Percentiles rank a stretch among this genome's conserved stretches.
These are phyloP conservation scores for Brienomyrus longianalis DNA, from an alignment of 2,113 vertebrate genomes.

Conservation along the genomic window DNA sequence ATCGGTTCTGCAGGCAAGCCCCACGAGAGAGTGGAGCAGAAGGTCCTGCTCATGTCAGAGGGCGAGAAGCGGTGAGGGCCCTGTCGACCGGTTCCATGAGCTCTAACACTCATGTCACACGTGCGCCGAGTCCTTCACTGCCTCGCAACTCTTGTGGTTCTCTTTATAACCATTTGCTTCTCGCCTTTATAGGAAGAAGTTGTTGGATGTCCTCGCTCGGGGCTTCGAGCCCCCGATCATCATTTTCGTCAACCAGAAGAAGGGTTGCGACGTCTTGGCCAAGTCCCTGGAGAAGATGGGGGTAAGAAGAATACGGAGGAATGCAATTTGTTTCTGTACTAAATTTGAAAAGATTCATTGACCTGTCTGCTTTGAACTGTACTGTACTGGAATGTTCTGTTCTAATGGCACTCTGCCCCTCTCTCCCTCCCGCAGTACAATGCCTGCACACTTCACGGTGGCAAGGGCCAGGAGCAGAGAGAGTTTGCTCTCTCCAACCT, in stretches of 20 bases:
- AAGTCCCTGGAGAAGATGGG: slow-evolving; percentile 99
- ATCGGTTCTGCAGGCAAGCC: slow-evolving; percentile 96
- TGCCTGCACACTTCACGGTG: slow-evolving; percentile 91
- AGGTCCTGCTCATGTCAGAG: slow-evolving; percentile 93
- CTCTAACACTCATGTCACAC: background rate
- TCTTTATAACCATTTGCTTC: background rate
- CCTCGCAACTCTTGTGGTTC: background rate
- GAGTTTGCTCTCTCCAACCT: slow-evolving; percentile 97
- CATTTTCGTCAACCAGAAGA: slow-evolving; percentile 99
- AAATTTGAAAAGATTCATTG: background rate
- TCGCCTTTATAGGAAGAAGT: slow-evolving; percentile 77
- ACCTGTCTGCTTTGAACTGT: background rate
- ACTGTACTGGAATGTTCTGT: background rate
- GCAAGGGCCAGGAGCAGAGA: slow-evolving; percentile 95
- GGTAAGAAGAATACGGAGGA: slow-evolving; percentile 55
- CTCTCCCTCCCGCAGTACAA: slow-evolving; percentile 73
- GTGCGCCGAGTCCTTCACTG: too few relatives aligned
- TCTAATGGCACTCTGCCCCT: background rate
- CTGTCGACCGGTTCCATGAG: background rate
- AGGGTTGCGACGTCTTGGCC: slow-evolving; percentile 91
- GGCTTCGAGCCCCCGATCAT: slow-evolving; percentile 97
- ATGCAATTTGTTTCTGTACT: background rate
- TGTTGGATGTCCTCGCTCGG: slow-evolving; percentile 80
- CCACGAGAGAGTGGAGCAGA: slow-evolving; percentile 94
- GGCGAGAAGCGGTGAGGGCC: slow-evolving; percentile 80